Base-by-base conservation (phyloP, 1,140 invertebrate species). In the Spodoptera litura region DNA sequence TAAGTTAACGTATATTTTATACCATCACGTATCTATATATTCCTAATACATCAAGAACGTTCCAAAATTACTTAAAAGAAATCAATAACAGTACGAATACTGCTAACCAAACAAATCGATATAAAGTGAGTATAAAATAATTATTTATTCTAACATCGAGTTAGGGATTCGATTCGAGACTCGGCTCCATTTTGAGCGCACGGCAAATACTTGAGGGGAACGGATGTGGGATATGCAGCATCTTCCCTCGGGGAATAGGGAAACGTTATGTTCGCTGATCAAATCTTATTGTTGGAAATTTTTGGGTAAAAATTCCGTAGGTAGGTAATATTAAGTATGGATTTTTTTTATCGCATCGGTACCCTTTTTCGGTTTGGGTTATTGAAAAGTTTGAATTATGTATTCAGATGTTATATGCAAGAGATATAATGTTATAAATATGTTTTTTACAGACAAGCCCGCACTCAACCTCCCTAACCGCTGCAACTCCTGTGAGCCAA, bases 101-200 rank as follows among this genome's bases (percentile, higher is more conserved):
- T 12, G 51, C 64, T 51, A 70, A 13, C 49, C 66, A 70, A 70
- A 70, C 49, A 70, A 70, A 70, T 53, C 66, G 20, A 70, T 70
- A 52, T 70, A 64, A 61, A 61, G 31, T 13, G n/a, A 44, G 27
- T 64, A 64, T 64, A 70, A 31, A 70, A 70, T 70, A 70, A 70
- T 70, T 70, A 70, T 70, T 70, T 70, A 70, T 70, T 70, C 66
- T 70, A 66, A 66, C 62, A 15, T 70, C 38, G 66, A 52, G 38
- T 66, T 66, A 49, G 44, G 66, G 66, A 70, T 70, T 70, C 66
- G 49, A 70, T 70, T 68, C 66, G 20, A 20, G 49, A 27, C 38
- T 70, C 66, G 66, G 20, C 66, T 53, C 11, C 20, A 20, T 13
- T 66, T 66, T 25, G 66, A 70, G 66, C 49, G 66, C 66, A 52